Conservation (phyloP, 37 sponge, comb jelly and placozoan species). For the Tethya wilhelma region DNA sequence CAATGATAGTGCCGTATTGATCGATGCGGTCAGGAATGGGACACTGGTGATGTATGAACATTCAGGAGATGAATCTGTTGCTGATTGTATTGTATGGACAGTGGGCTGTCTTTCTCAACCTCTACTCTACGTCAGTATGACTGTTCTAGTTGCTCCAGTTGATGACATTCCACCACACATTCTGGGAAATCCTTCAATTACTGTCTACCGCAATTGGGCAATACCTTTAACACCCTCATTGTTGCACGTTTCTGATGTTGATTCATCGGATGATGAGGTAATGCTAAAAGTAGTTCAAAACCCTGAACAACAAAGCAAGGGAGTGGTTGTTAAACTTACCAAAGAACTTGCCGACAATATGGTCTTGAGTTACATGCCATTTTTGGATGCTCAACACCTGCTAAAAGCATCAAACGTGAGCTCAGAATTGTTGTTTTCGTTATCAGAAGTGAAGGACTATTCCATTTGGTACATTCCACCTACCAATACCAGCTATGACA, state of each 20-base stretch:
- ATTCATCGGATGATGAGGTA: slow-evolving; percentile 5
- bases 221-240: neutral
- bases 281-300: too few species aligned
- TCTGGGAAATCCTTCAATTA: neutral
- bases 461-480: slow-evolving; percentile 30
- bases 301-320: too few species aligned
- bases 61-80: slow-evolving; percentile 3
- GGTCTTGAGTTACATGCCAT: too few species aligned
- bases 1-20: neutral
- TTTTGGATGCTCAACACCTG: too few species aligned
- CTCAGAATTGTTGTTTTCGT: too few species aligned
- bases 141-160: slow-evolving; percentile 7
- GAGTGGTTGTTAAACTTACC: too few species aligned
- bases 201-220: slow-evolving; percentile 7
- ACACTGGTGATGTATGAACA: neutral
- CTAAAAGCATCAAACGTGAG: too few species aligned
- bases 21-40: neutral
- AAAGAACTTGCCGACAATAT: too few species aligned
- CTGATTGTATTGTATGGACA: slow-evolving; percentile 17
- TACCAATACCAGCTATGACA: neutral
- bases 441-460: slow-evolving; percentile 3
- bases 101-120: neutral
- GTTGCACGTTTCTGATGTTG: neutral
- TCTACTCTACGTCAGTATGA: neutral
- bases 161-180: neutral